phyloP scores from a whole-genome alignment of 2,113 vertebrate species.

The Tragelaphus strepsiceros region DNA sequence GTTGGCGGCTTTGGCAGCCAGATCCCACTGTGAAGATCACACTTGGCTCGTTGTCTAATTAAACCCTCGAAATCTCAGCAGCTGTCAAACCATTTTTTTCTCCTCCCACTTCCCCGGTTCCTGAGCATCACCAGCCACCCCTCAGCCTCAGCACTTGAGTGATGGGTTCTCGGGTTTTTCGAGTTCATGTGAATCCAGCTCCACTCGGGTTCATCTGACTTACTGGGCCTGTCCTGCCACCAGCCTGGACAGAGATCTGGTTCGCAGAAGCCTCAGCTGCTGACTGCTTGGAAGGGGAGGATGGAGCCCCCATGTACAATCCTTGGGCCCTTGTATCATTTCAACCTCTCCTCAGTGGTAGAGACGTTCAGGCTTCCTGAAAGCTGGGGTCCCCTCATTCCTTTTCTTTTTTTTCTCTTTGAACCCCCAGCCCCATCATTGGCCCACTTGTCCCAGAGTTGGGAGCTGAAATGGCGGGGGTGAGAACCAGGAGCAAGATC shows the following conservation, averaged over 20 bases:
- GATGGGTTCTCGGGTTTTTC: not conserved
- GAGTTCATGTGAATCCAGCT: not conserved
- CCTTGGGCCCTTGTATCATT: fast-evolving
- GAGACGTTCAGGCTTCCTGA: not conserved
- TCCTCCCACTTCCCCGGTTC: fast-evolving
- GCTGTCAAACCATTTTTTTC: conserved; percentile 23
- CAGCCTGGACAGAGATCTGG: fast-evolving
- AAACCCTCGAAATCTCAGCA: conserved; percentile 45
- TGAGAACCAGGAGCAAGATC: too few relatives aligned
- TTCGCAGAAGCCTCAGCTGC: fast-evolving
- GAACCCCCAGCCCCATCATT: fast-evolving
- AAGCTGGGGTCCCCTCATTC: not conserved
- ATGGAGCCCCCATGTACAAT: fast-evolving
- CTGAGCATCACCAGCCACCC: not conserved
- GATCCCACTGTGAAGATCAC: conserved; percentile 35
- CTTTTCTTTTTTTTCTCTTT: fast-evolving
- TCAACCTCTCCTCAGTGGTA: not conserved
- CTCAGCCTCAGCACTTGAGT: not conserved
- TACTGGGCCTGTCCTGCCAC: not conserved
- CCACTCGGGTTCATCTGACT: fast-evolving
- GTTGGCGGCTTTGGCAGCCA: conserved; percentile 30
- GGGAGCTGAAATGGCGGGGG: not conserved
- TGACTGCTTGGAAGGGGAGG: not conserved
- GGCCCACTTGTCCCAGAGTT: not conserved
- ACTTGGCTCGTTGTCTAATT: conserved; percentile 60